A percentile compares a stretch with the other conserved stretches of the same genome.
Evolutionary conservation across 92 coral and sea anemone genomes (phyloP).

Genomic region (Ricordea florida): DNA sequence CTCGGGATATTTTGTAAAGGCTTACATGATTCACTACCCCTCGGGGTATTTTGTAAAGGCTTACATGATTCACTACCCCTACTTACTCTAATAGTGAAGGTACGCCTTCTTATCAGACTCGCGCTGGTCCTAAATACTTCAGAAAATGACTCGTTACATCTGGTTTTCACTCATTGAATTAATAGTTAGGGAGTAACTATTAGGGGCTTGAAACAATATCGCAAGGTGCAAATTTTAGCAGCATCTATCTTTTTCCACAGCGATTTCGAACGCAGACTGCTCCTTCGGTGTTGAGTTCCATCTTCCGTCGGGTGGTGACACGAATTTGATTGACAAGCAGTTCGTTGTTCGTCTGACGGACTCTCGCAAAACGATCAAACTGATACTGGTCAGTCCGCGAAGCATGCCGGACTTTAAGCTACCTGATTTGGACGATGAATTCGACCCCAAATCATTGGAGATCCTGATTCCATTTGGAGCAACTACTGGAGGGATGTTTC

Average conservation of each 20-base stretch:
- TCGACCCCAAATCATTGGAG: slow-evolving; percentile 45
- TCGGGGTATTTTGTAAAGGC: no score
- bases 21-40: no score
- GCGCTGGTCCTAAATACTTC: no score
- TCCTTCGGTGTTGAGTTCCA: slow-evolving; percentile 61
- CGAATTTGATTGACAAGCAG: slow-evolving; percentile 75
- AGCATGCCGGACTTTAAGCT: slow-evolving; percentile 56
- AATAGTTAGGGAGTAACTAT: no score
- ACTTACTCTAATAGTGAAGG: no score
- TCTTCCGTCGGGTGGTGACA: slow-evolving; percentile 82
- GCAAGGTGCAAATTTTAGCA: neutral
- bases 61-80: no score
- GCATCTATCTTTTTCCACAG: slow-evolving; percentile 17
- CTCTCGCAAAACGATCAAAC: slow-evolving; percentile 51
- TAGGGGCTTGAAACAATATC: no score
- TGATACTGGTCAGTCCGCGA: slow-evolving; percentile 70
- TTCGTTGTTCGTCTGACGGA: slow-evolving; percentile 65
- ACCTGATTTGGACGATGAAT: slow-evolving; percentile 51
- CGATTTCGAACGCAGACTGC: slow-evolving; percentile 50
- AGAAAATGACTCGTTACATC: no score
- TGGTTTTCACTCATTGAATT: no score
- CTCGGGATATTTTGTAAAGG: neutral
- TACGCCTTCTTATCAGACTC: no score
- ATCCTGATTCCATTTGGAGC: slow-evolving; percentile 59
- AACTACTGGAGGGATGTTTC: slow-evolving; percentile 53